Evolutionary conservation across 2,888 invertebrate genomes (phyloP).

Genomic region (Calephelis perditalis): DNA sequence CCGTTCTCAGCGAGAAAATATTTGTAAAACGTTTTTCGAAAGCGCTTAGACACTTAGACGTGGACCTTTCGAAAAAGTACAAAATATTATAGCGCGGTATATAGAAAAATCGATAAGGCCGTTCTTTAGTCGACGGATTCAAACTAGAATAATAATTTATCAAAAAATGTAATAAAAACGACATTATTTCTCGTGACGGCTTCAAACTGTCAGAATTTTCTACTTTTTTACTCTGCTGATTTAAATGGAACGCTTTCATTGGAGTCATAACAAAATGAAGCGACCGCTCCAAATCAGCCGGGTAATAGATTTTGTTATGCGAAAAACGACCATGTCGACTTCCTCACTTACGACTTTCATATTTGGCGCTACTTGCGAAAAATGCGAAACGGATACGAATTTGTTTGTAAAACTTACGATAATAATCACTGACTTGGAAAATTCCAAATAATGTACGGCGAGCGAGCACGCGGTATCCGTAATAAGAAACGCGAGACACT

Average conservation of each 20-base stretch:
- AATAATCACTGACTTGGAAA: constrained; percentile 80
- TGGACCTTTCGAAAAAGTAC: constrained; percentile 72
- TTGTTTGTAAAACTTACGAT: constrained; percentile 73
- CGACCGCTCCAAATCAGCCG: constrained; percentile 47
- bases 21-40: constrained; percentile 73
- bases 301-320: constrained; percentile 41
- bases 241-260: constrained; percentile 19
- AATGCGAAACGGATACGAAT: constrained; percentile 69
- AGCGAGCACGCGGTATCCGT: constrained; percentile 62
- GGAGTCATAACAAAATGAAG: constrained; percentile 27
- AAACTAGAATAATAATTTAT: constrained; percentile 75
- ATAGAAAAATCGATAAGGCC: constrained; percentile 75
- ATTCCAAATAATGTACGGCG: constrained; percentile 74
- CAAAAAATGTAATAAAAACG: constrained; percentile 78
- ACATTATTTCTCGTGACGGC: constrained; percentile 74
- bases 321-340: constrained; percentile 52
- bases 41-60: constrained; percentile 65
- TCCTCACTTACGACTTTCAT: constrained; percentile 64
- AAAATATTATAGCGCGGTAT: constrained; percentile 69
- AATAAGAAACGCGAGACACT: constrained; percentile 70
- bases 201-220: constrained; percentile 74
- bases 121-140: constrained; percentile 58
- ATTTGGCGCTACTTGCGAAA: constrained; percentile 70
- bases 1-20: constrained; percentile 66
- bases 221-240: constrained; percentile 42